Conservation (phyloP, 2,113 vertebrate species). For the Eira barbara region DNA sequence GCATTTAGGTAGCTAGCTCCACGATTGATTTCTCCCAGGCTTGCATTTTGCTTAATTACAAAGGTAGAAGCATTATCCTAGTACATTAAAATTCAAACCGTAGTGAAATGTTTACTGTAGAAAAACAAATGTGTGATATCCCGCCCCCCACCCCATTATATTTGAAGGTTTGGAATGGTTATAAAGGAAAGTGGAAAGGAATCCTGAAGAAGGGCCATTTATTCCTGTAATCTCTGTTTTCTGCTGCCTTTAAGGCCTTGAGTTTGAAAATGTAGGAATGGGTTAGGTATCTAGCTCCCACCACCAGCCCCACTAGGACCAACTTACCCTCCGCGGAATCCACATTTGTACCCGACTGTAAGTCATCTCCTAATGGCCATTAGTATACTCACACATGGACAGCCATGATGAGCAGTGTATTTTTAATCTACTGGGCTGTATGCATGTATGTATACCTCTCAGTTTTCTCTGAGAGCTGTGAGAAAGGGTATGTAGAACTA, state of each 20-base stretch:
- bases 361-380: background rate
- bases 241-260: background rate
- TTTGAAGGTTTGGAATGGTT: conserved; percentile 5
- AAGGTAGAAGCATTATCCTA: background rate
- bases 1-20: background rate
- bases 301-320: background rate
- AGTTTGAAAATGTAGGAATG: background rate
- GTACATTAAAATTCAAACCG: background rate
- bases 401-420: background rate
- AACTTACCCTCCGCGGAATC: background rate
- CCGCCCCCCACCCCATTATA: background rate
- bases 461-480: background rate
- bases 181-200: background rate
- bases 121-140: background rate
- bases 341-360: background rate
- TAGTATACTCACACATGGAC: background rate
- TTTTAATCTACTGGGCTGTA: background rate
- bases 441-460: background rate
- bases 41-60: background rate
- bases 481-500: background rate
- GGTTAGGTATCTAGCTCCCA: background rate
- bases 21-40: background rate
- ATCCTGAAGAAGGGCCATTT: background rate
- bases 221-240: background rate
- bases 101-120: background rate